These are phyloP conservation scores for Cnemophilus loriae DNA, from an alignment of 2,113 vertebrate species.

Conservation along the genomic window DNA sequence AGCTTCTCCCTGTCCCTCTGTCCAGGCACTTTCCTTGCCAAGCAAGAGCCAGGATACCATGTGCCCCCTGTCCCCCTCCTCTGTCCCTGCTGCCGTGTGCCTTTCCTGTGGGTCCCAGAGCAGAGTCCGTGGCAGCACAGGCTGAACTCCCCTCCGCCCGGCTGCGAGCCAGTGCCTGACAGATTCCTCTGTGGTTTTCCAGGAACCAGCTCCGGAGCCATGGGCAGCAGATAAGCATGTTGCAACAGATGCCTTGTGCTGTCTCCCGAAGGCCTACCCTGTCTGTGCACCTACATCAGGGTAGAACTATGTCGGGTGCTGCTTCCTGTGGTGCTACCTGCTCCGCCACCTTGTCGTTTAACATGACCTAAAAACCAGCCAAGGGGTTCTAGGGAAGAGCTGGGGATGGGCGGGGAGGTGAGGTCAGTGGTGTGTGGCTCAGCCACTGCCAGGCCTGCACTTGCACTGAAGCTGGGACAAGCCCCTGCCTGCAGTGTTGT, in stretches of 20 bases:
- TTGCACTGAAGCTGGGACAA: background rate
- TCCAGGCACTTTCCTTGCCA: background rate
- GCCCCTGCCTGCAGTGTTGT: background rate
- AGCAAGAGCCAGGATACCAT: accelerated
- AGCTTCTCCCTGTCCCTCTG: background rate
- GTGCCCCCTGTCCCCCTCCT: background rate
- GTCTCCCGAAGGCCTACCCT: background rate
- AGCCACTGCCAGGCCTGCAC: accelerated
- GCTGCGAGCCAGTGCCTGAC: accelerated
- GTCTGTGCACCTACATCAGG: background rate
- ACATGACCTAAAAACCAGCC: background rate
- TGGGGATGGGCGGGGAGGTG: background rate
- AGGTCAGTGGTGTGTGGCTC: background rate
- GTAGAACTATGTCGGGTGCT: background rate
- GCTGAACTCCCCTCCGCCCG: background rate
- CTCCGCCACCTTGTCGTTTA: background rate
- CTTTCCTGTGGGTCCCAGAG: background rate
- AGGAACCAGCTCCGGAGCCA: background rate
- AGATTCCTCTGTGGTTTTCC: background rate
- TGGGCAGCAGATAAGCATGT: background rate
- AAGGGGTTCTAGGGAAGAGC: background rate
- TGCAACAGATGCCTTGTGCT: background rate
- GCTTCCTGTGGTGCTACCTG: background rate
- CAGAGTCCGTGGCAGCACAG: background rate
- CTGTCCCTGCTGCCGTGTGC: accelerated